Percentiles rank a stretch among this genome's conserved stretches.
phyloP scores from a whole-genome alignment of 2,113 vertebrate genomes.

The Haplochromis burtoni region DNA sequence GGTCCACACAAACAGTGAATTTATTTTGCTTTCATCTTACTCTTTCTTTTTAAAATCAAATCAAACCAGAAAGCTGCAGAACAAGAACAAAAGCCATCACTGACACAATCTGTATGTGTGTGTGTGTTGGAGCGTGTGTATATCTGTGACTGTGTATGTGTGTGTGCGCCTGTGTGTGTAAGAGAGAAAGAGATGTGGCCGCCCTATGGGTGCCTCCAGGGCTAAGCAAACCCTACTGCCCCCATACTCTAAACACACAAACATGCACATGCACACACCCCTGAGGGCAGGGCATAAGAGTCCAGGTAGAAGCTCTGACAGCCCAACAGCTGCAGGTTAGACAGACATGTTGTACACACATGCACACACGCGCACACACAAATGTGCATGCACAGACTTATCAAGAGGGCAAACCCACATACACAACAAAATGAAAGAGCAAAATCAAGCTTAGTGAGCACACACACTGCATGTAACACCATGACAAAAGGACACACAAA shows the following conservation, averaged over 20 bases:
- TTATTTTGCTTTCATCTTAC: background rate
- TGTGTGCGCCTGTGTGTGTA: background rate
- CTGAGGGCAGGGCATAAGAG: constrained; percentile 51
- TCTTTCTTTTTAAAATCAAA: constrained; percentile 1
- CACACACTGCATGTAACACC: background rate
- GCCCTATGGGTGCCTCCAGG: constrained; percentile 53
- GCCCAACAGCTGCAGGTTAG: constrained; percentile 61
- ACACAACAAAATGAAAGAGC: constrained; percentile 21
- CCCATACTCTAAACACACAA: constrained; percentile 28
- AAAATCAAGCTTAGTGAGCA: background rate
- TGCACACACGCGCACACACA: background rate
- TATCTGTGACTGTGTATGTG: background rate
- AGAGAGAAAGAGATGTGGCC: constrained; percentile 1
- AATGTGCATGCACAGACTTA: background rate
- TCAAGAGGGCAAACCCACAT: constrained; percentile 14
- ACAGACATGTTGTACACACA: constrained; percentile 37
- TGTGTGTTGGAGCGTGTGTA: background rate
- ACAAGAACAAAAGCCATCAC: constrained; percentile 7
- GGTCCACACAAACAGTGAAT: background rate
- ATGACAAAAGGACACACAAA: constrained; percentile 22
- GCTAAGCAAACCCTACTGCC: constrained; percentile 51
- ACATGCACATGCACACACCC: constrained; percentile 31
- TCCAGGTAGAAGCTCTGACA: constrained; percentile 55
- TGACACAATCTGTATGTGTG: background rate
- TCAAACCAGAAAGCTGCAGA: background rate